phyloP scores from a whole-genome alignment of 2,113 vertebrate species.

The Anolis sagrei region DNA sequence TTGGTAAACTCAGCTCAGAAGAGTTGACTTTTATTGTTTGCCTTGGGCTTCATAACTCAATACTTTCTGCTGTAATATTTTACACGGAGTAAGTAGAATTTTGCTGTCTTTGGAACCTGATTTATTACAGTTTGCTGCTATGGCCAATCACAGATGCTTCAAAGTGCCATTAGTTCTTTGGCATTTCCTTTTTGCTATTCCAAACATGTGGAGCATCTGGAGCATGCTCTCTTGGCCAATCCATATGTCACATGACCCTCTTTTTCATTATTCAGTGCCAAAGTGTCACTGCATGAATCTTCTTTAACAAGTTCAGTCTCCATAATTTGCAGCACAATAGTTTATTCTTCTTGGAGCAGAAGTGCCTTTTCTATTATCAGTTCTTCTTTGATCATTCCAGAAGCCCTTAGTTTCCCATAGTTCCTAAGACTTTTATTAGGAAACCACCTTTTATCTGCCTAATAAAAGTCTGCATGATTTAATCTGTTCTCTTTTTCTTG shows the following conservation, averaged over 20 bases:
- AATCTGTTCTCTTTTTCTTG: background rate
- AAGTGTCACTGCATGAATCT: background rate
- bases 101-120: background rate
- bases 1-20: too few relatives aligned
- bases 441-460: background rate
- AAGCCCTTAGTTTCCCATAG: constrained; percentile 9
- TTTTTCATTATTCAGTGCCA: background rate
- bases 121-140: background rate
- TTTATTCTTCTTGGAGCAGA: background rate
- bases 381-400: constrained; percentile 3
- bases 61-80: background rate
- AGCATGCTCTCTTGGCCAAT: background rate
- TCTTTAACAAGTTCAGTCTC: background rate
- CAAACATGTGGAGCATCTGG: constrained; percentile 7
- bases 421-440: background rate
- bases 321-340: background rate
- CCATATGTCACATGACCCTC: too few relatives aligned
- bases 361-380: background rate
- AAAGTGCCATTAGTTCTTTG: background rate
- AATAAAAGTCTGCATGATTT: background rate
- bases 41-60: too few relatives aligned
- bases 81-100: background rate
- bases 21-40: background rate
- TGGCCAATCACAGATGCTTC: background rate
- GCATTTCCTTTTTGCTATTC: background rate